These are phyloP conservation scores for Mechanitis mazaeus DNA, from an alignment of 2,888 invertebrate genomes.

Conservation along the genomic window DNA sequence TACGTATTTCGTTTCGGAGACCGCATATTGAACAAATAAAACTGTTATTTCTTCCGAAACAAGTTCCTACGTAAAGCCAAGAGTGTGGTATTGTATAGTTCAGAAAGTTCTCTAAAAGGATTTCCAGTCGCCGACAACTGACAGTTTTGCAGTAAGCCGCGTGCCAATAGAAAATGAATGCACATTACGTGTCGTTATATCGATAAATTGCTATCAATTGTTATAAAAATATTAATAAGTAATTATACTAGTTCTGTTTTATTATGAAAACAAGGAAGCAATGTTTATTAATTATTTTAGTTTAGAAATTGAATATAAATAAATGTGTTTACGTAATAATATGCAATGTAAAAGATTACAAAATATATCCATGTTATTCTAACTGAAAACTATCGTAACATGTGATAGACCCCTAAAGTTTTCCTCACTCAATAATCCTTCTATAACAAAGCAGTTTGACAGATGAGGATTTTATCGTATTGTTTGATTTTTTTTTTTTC, in stretches of 20 bases:
- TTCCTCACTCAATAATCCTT: slow-evolving; percentile 52
- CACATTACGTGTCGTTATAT: slow-evolving; percentile 36
- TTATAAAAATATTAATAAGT: no score
- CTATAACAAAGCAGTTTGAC: slow-evolving; percentile 57
- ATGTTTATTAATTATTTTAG: no score
- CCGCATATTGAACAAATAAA: slow-evolving; percentile 1
- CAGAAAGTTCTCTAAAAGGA: slow-evolving; percentile 33
- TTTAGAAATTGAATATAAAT: no score
- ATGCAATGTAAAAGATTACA: slow-evolving; percentile 1
- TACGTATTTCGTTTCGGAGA: neutral
- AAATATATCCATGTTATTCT: slow-evolving; percentile 14
- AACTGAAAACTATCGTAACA: slow-evolving; percentile 31
- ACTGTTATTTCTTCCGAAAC: slow-evolving; percentile 1
- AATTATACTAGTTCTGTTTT: no score
- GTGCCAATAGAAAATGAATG: slow-evolving; percentile 34
- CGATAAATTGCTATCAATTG: slow-evolving; percentile 12
- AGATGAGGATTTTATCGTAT: slow-evolving; percentile 43
- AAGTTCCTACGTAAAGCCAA: slow-evolving; percentile 10
- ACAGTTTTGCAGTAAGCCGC: slow-evolving; percentile 48
- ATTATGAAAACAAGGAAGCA: no score
- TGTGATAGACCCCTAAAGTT: slow-evolving; percentile 36
- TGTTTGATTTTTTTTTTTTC: slow-evolving; percentile 10
- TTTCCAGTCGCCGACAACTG: slow-evolving; percentile 41
- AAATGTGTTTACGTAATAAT: neutral
- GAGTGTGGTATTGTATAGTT: slow-evolving; percentile 13